Evolutionary conservation across 2,797 vertebrate genomes (phyloP).

Genomic region (Dermochelys coriacea): DNA sequence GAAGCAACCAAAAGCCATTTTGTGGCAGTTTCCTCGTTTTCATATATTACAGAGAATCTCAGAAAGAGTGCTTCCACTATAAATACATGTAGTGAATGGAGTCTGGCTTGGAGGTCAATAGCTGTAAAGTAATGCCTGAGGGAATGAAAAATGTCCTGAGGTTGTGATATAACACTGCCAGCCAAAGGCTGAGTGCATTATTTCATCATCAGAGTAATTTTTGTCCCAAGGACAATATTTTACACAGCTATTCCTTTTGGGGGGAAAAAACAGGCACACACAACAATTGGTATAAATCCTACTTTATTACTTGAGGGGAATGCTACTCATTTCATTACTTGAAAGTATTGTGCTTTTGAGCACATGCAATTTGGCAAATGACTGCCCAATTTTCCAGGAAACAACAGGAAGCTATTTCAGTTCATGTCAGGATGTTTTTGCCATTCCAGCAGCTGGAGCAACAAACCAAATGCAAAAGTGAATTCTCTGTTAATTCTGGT

Average conservation of each 20-base stretch:
- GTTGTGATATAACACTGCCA: conserved; percentile 54
- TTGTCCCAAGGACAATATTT: conserved; percentile 54
- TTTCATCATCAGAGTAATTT: conserved; percentile 60
- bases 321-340: conserved; percentile 9
- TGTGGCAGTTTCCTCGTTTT: conserved; percentile 45
- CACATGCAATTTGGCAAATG: neutral
- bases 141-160: conserved; percentile 49
- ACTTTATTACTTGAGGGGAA: conserved; percentile 4
- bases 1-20: conserved; percentile 46
- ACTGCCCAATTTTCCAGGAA: neutral
- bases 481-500: neutral
- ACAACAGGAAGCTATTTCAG: neutral
- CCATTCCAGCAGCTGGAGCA: neutral
- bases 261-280: neutral
- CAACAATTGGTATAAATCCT: conserved; percentile 45
- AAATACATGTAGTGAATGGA: conserved; percentile 63
- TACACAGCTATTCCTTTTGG: neutral
- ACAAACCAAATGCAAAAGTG: neutral
- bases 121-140: conserved; percentile 53
- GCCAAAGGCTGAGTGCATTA: conserved; percentile 36
- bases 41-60: conserved; percentile 57
- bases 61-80: conserved; percentile 26
- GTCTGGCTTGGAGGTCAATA: conserved; percentile 44
- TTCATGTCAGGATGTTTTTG: neutral
- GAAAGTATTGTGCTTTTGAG: neutral